phyloP scores from a whole-genome alignment of 2,797 vertebrate genomes.

The Pachyuromys duprasi region DNA sequence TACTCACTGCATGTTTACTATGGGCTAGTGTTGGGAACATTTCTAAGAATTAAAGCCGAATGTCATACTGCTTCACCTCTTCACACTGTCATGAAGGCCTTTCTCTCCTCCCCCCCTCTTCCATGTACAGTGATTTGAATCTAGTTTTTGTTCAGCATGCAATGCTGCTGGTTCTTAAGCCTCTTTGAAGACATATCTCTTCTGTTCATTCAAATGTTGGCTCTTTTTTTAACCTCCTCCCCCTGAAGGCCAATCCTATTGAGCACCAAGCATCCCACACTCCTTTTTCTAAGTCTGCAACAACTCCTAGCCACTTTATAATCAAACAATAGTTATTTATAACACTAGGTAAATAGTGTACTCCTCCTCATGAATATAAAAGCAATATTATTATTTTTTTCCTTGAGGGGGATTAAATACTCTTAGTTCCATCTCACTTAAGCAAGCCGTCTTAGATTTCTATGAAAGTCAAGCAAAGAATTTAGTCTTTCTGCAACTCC shows the following conservation, averaged over 20 bases:
- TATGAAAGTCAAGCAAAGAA: neutral
- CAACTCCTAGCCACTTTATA: neutral
- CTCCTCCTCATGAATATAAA: neutral
- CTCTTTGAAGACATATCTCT: neutral
- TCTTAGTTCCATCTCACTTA: neutral
- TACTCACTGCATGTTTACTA: neutral
- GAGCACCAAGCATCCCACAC: neutral
- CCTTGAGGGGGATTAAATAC: neutral
- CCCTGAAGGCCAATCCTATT: neutral
- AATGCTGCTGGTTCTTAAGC: neutral
- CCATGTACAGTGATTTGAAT: neutral
- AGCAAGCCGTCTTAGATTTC: neutral
- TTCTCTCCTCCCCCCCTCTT: neutral
- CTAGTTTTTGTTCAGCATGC: neutral
- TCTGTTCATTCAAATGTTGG: slow-evolving; percentile 20
- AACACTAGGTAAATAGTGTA: neutral
- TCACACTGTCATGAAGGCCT: neutral
- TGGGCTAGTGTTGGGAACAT: neutral
- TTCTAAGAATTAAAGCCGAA: neutral
- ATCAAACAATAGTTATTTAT: neutral
- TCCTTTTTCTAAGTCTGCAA: neutral
- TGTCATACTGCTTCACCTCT: neutral
- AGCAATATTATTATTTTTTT: neutral
- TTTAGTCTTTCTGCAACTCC: slow-evolving; percentile 23
- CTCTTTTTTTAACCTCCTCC: neutral